Conservation (phyloP, 2,888 invertebrate genomes). For the Ophraella communa region DNA sequence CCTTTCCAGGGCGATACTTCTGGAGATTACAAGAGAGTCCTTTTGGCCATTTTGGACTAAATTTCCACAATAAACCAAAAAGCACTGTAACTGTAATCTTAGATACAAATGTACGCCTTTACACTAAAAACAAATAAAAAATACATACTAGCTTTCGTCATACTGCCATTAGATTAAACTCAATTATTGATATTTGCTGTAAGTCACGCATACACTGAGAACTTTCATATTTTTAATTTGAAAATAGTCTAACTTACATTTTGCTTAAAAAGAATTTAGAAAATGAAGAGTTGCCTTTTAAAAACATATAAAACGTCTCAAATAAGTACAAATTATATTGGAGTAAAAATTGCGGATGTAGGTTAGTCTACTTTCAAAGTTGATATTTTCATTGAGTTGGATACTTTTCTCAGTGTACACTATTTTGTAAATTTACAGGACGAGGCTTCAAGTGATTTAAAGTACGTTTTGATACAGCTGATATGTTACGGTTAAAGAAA, state of each 20-base stretch:
- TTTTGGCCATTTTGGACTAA: slow-evolving; percentile 81
- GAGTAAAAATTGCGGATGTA: background rate
- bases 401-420: slow-evolving; percentile 17
- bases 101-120: slow-evolving; percentile 39
- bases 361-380: background rate
- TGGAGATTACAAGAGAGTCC: slow-evolving; percentile 91
- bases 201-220: slow-evolving; percentile 17
- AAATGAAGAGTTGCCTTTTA: background rate
- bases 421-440: slow-evolving; percentile 67
- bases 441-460: slow-evolving; percentile 69
- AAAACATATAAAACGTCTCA: background rate
- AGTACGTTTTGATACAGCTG: slow-evolving; percentile 70
- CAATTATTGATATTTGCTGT: slow-evolving; percentile 15
- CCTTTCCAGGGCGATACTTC: slow-evolving; percentile 87
- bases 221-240: slow-evolving; percentile 8
- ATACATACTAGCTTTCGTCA: slow-evolving; percentile 48
- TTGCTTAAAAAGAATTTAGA: background rate
- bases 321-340: slow-evolving; percentile 5
- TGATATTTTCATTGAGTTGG: background rate
- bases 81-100: slow-evolving; percentile 44
- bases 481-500: slow-evolving; percentile 51
- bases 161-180: slow-evolving; percentile 48
- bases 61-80: slow-evolving; percentile 39
- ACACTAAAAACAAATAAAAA: slow-evolving; percentile 30
- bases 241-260: slow-evolving; percentile 4